Evolutionary conservation across 2,888 invertebrate species (phyloP).

Genomic region (Nymphalis urticae): DNA sequence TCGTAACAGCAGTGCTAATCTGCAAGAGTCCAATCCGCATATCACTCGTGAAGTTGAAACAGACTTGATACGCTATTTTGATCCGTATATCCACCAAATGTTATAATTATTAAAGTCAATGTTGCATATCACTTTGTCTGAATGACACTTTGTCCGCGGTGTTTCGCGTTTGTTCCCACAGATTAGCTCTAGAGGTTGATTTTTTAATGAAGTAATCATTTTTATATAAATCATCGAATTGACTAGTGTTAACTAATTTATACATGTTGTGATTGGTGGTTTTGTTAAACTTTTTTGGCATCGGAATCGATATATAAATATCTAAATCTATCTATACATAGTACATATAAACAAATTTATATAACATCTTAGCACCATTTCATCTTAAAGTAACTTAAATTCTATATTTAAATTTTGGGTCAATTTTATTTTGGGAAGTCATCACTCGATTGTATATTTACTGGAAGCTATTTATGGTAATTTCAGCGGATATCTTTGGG

Average conservation of each 20-base stretch:
- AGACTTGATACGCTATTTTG: no score
- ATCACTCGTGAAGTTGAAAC: no score
- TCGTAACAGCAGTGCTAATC: no score
- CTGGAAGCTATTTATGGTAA: slow-evolving; percentile 49
- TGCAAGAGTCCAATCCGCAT: no score
- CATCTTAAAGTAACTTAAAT: slow-evolving; percentile 37
- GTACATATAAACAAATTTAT: slow-evolving; percentile 37
- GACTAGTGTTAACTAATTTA: slow-evolving; percentile 67
- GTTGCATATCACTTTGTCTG: no score
- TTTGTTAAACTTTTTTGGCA: slow-evolving; percentile 71
- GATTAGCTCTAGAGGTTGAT: neutral
- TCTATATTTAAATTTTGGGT: slow-evolving; percentile 41
- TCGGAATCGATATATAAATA: slow-evolving; percentile 57
- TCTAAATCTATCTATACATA: slow-evolving; percentile 40
- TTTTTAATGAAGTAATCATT: slow-evolving; percentile 16
- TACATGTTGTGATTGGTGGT: slow-evolving; percentile 69
- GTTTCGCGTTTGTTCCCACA: no score
- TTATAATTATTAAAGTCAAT: no score
- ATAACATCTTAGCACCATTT: slow-evolving; percentile 48
- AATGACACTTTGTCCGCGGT: no score
- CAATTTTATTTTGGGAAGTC: slow-evolving; percentile 43
- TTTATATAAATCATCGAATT: slow-evolving; percentile 43
- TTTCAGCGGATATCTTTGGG: slow-evolving; percentile 59
- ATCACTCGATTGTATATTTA: slow-evolving; percentile 40
- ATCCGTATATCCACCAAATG: no score